Base-by-base conservation (phyloP, 2,888 invertebrate species). In the Xestia ashworthii region DNA sequence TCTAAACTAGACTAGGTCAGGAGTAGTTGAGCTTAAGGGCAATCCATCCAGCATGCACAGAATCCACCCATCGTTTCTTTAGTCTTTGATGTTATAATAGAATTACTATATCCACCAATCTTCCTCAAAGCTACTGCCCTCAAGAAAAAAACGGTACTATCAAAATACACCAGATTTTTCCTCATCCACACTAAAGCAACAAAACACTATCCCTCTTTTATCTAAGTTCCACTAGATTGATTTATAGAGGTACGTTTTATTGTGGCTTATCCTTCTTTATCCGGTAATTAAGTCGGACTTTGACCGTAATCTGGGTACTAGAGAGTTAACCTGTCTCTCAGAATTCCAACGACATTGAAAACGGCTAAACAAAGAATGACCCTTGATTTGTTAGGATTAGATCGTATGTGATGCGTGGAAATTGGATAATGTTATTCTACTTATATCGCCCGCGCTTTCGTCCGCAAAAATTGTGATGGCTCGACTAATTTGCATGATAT, bases 211-310 rank as follows among this genome's bases (percentile, higher is more conserved):
- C 65, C 72, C 22, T 81, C 81, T 87, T 91, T 92, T 93, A 93
- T 93, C 92, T 92, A 82, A 86, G 84, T 88, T 83, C 83, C 78
- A 74, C 65, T 82, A 73, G 94, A 94, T 94, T 94, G 94, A 94
- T 94, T 93, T 94, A 93, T 92, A 90, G 90, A 88, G 93, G 92
- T 92, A 83, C 89, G 90, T 91, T 93, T 92, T 92, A 92, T 90
- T 92, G 91, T 90, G 91, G 93, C 92, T 93, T 93, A 93, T 90
- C 91, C 91, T 86, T 85, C 89, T 90, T 93, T 93, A 94, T 93
- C 93, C 93, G 85, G 92, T 94, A 94, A 94, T 94, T 94, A 94
- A 93, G 92, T 93, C 88, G 84, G 91, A 91, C 90, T 93, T 86
- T 82, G 81, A 85, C 82, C 89, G 90, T 93, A 93, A 94, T 92